A percentile compares a stretch with the other conserved stretches of the same genome.
Evolutionary conservation across 2,113 vertebrate species (phyloP).

Genomic region (Tenebrosternarchus preto): DNA sequence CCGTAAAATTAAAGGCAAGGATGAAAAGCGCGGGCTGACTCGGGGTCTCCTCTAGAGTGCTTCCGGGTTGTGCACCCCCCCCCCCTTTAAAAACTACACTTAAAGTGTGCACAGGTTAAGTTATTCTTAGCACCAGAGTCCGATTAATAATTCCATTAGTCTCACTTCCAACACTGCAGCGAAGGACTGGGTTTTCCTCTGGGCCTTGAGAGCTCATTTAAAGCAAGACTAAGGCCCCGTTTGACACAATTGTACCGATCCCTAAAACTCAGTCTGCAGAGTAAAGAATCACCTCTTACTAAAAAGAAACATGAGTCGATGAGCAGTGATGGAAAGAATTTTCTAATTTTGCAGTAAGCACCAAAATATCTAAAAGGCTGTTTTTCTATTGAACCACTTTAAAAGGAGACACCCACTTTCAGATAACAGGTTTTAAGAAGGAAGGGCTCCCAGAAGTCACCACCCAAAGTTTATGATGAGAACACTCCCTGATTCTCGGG

Average conservation of each 20-base stretch:
- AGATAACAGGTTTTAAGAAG: neutral
- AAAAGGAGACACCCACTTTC: neutral
- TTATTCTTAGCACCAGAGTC: slow-evolving; percentile 6
- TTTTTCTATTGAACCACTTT: neutral
- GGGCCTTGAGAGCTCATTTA: neutral
- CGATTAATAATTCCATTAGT: neutral
- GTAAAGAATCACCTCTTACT: neutral
- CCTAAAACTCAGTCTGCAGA: neutral
- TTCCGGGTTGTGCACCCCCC: neutral
- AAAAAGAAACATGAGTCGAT: too few relatives aligned
- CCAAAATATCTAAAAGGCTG: neutral
- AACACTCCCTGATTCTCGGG: slow-evolving; percentile 68
- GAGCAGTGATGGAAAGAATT: neutral
- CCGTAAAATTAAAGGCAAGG: neutral
- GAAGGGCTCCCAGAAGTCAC: neutral
- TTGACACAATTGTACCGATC: neutral
- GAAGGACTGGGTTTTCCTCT: neutral
- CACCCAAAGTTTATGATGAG: slow-evolving; percentile 39
- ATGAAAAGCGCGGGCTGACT: neutral
- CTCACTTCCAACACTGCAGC: neutral
- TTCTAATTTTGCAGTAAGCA: neutral
- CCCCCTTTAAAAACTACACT: slow-evolving; percentile 7
- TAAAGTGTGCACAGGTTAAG: slow-evolving; percentile 5
- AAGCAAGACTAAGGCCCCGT: neutral
- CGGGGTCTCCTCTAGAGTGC: neutral